A percentile compares a stretch with the other conserved stretches of the same genome.
Conservation (phyloP, 2,113 vertebrate genomes). For the Vicugna pacos region DNA sequence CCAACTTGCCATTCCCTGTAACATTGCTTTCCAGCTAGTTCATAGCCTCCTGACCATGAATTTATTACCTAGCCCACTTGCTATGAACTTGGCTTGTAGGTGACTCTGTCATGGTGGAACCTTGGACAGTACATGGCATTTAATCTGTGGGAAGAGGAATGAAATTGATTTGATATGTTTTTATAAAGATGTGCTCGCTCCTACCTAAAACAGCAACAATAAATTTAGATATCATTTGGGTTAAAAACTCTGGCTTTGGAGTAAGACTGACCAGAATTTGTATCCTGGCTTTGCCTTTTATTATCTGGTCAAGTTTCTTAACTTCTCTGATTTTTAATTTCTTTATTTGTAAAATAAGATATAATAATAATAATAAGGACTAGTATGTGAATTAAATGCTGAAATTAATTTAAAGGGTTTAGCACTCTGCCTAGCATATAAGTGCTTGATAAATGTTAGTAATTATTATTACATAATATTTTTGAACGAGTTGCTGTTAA, state of each 20-base stretch:
- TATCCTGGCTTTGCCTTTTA: neutral
- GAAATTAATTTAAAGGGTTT: neutral
- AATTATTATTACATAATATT: constrained; percentile 8
- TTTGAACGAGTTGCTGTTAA: neutral
- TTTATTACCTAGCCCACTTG: neutral
- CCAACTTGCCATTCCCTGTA: rapidly evolving
- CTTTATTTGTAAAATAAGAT: constrained; percentile 5
- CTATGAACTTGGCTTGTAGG: neutral
- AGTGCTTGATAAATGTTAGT: constrained; percentile 1
- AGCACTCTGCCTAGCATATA: neutral
- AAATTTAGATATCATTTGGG: neutral
- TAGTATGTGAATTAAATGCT: neutral
- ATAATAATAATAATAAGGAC: neutral
- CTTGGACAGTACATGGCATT: neutral
- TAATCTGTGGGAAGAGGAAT: neutral
- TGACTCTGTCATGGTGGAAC: neutral
- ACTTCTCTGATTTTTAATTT: constrained; percentile 46
- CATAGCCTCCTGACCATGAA: neutral
- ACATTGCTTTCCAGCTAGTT: neutral
- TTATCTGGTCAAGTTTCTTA: constrained; percentile 37
- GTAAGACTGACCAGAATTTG: constrained; percentile 30
- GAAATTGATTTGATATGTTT: constrained; percentile 25
- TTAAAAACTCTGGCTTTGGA: neutral
- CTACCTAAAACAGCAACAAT: neutral
- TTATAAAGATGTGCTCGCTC: neutral